Evolutionary conservation across 2,888 invertebrate species (phyloP).

Genomic region (Pecten maximus): DNA sequence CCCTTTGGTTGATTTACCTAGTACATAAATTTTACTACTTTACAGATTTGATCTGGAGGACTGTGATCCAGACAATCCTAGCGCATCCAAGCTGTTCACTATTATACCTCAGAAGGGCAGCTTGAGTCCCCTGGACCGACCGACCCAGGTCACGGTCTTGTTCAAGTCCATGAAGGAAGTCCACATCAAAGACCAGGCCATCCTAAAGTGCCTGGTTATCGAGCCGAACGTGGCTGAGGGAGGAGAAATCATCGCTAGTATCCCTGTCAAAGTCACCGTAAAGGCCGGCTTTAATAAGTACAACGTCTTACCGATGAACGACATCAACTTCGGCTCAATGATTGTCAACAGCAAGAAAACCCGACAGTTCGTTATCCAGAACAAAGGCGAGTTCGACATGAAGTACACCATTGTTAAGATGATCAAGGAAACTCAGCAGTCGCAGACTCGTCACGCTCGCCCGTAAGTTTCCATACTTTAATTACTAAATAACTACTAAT

Average conservation of each 20-base stretch:
- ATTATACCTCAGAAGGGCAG: conserved; percentile 78
- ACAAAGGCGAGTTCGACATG: conserved; percentile 83
- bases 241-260: conserved; percentile 82
- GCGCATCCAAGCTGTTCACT: conserved; percentile 78
- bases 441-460: conserved; percentile 59
- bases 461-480: too few relatives aligned
- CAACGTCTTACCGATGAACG: conserved; percentile 79
- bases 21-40: neutral
- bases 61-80: conserved; percentile 72
- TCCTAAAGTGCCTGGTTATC: conserved; percentile 81
- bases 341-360: conserved; percentile 81
- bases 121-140: conserved; percentile 79
- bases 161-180: conserved; percentile 81
- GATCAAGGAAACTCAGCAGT: conserved; percentile 71
- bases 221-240: conserved; percentile 80
- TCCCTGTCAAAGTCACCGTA: conserved; percentile 82
- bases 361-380: conserved; percentile 81
- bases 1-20: too few relatives aligned
- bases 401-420: conserved; percentile 81
- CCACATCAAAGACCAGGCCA: conserved; percentile 79
- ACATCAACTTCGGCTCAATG: conserved; percentile 82
- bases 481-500: neutral
- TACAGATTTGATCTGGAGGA: conserved; percentile 80
- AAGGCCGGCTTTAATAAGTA: conserved; percentile 82
- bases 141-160: conserved; percentile 78